Evolutionary conservation across 2,888 invertebrate genomes (phyloP).

Genomic region (Lottia scabra): DNA sequence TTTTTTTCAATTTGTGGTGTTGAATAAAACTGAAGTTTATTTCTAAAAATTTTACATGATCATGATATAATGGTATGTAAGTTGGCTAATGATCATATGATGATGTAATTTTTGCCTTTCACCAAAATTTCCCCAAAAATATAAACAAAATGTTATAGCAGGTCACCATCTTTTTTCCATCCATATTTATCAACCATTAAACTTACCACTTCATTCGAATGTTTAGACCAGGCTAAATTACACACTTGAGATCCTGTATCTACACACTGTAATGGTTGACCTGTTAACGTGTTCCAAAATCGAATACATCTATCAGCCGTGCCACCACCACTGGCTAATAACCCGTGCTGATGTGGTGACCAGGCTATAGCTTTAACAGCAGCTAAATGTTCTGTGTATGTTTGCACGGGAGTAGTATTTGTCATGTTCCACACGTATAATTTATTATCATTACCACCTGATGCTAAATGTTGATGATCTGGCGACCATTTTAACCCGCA

Average conservation of each 20-base stretch:
- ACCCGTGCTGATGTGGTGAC: conserved; percentile 98
- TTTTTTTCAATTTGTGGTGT: too few species aligned
- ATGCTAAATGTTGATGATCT: conserved; percentile 95
- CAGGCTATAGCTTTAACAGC: conserved; percentile 96
- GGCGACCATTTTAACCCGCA: conserved; percentile 99
- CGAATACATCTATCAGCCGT: conserved; percentile 96
- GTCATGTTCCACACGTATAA: conserved; percentile 89
- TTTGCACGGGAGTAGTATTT: conserved; percentile 82
- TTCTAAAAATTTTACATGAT: too few species aligned
- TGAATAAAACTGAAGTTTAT: too few species aligned
- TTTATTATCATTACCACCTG: conserved; percentile 98
- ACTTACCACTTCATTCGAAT: conserved; percentile 92
- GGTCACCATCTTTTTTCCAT: background rate
- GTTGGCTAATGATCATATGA: too few species aligned
- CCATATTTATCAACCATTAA: background rate
- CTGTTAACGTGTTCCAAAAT: conserved; percentile 98
- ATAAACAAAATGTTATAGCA: background rate
- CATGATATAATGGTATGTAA: too few species aligned
- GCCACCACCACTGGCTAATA: conserved; percentile 98
- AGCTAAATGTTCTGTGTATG: conserved; percentile 95
- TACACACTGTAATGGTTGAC: conserved; percentile 97
- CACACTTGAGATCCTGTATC: conserved; percentile 98
- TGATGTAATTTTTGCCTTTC: too few species aligned
- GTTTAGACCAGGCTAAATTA: conserved; percentile 98
- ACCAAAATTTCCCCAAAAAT: too few species aligned